Base-by-base conservation (phyloP, 2,113 vertebrate genomes). In the Scartelaos histophorus region DNA sequence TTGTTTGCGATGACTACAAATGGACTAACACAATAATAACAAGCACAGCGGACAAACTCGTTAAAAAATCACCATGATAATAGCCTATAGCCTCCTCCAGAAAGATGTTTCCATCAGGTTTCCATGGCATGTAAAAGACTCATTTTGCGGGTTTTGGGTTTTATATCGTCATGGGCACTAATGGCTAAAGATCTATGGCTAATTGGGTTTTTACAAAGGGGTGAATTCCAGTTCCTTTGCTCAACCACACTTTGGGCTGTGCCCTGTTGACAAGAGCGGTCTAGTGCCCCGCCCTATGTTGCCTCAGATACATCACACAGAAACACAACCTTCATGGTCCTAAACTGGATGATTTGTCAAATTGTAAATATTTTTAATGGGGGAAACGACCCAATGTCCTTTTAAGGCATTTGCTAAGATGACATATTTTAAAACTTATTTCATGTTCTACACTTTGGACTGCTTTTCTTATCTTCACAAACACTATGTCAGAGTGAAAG, bases 81-180 rank as follows among this genome's bases (percentile, higher is more conserved):
- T 10, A 61, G 56, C 56, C 13, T 58, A 34, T 19, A 17, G 56
- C 56, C 13, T 58, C 0, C 25, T 9, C 22, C 5, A 13, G 24
- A 2, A 60, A 61, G 25, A 13, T 7, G 7, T 13, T 38, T 21
- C 51, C 51, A 54, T 21, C 51, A 54, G 19, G 51, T 54, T 74
- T 45, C 15, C 12, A 5, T 22, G 0, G 6, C 1, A 22, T 7
- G 3, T 13, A 4, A 53, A n/a, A 53, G 13, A 66, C 43, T 76
- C 69, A 78, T 17, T 58, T 53, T 61, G n/a, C 69, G 45, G 56
- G 29, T 29, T 81, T 83, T 35, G 34, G 5, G 61, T 64, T n/a
- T n/a, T 64, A 11, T 77, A 66, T 82, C 71, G 76, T 70, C 82
- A 75, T 88, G 86, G 87, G 78, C 54, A 87, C 80, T 25, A 5